Conservation (phyloP, 2,113 vertebrate genomes). For the Atractosteus spatula region DNA sequence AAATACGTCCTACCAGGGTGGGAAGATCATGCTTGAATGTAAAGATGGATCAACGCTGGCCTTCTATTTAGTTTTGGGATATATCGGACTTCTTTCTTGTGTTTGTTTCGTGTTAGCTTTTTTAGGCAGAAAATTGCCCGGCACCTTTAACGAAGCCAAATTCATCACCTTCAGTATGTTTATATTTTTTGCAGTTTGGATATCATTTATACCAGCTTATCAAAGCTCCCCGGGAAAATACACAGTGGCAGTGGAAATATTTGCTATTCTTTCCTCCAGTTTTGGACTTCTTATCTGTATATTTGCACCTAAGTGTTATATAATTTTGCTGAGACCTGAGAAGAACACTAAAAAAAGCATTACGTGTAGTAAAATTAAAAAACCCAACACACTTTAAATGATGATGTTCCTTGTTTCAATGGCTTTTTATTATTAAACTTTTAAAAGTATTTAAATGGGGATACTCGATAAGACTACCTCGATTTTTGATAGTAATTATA, state of each 20-base stretch:
- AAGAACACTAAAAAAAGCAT: constrained; percentile 60
- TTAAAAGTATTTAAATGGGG: too few species aligned
- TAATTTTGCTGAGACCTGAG: constrained; percentile 63
- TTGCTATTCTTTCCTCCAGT: constrained; percentile 66
- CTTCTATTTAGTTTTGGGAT: constrained; percentile 65
- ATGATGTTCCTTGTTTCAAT: too few species aligned
- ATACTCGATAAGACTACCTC: too few species aligned
- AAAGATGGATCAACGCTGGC: constrained; percentile 58
- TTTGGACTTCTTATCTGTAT: constrained; percentile 67
- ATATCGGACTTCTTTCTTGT: constrained; percentile 62
- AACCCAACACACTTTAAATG: too few species aligned
- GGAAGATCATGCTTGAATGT: constrained; percentile 66
- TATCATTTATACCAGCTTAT: constrained; percentile 68
- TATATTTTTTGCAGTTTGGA: constrained; percentile 68
- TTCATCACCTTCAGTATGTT: constrained; percentile 70
- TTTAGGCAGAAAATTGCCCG: constrained; percentile 61
- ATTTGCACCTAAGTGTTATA: constrained; percentile 67
- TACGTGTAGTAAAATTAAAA: not conserved
- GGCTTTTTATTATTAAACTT: too few species aligned
- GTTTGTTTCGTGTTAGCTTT: constrained; percentile 64
- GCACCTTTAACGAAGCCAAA: constrained; percentile 58
- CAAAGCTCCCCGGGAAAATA: constrained; percentile 66
- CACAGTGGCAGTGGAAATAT: constrained; percentile 67
- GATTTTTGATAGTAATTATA: too few species aligned
- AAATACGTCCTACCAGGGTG: constrained; percentile 55